Base-by-base conservation (phyloP, 2,888 invertebrate species). In the Phyllotreta striolata region DNA sequence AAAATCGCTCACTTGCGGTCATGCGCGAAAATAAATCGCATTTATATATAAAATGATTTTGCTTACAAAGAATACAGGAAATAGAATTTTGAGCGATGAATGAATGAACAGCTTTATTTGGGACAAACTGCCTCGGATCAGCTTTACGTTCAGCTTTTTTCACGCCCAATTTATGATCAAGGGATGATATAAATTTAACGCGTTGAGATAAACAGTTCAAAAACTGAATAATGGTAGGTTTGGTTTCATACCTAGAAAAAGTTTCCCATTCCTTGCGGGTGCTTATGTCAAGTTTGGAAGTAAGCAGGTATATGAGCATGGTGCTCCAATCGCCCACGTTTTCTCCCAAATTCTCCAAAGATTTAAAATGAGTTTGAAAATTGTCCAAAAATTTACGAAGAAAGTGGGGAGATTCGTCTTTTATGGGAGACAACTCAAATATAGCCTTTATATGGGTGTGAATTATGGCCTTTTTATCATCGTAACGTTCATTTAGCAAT, bases 401-500 rank as follows among this genome's bases (percentile, higher is more conserved):
- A 13, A 35, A 51, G 2, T 41, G 34, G 35, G 60, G 56, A 0
- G 70, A 67, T 59, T 72, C 71, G 34, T 56, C 64, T 8, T 10
- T 51, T 7, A 71, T 38, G 9, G 10, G 0, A 47, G 63, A 46
- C 24, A 66, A 24, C 10, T 67, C 43, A 56, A 72, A 72, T 43
- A 71, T 39, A 4, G 62, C 63, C 14, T 64, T 64, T 6, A 71
- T 56, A 58, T 70, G 71, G 9, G 57, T 68, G 37, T 70, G 59
- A 6, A 68, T 62, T 47, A 70, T 49, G 4, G 70, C n/a, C 37
- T 46, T 56, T 38, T 59, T 68, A 24, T 70, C 68, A 43, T 69
- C 62, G 49, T 64, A 72, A 38, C 71, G 35, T 14, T 69, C 69
- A 5, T 35, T 14, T 13, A 72, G 56, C 3, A 63, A 9, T 39